Base-by-base conservation (phyloP, 2,113 vertebrate species). In the Xerus inauris region DNA sequence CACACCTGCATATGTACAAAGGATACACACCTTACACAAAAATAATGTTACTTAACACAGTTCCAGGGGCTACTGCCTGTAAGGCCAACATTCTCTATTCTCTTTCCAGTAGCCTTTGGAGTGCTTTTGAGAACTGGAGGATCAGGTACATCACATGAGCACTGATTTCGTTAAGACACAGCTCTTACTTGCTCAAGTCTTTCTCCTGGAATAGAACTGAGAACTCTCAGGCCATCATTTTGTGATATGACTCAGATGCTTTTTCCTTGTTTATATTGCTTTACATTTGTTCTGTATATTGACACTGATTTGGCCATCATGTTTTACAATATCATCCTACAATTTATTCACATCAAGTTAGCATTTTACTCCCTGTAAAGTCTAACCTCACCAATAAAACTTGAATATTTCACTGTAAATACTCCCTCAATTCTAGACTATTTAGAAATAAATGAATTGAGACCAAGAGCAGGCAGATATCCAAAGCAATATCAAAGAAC, bases 1-100 rank as follows among this genome's bases (percentile, higher is more conserved):
- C 13, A 49, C 4, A 42, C 20, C 40, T 12, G 54, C 14, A 14
- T 57, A 4, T 57, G 19, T 57, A 57, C 32, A 87, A 16, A 24
- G 40, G 49, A 54, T 73, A 40, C 6, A 51, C 42, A 26, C 1
- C 12, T 49, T n/a, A 87, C 4, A 69, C 8, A 65, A 85, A 91
- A 91, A 42, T 35, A 65, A 69, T 91, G 54, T 76, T 86, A 85
- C 67, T 16, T 85, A 95, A 51, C 14, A 95, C 26, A 81, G 32
- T 64, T 81, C 35, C 17, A 89, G 2, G 51, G 20, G 8, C 24
- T 85, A 8, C 14, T 89, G 49, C 9, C 69, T 64, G 49, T 89
- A 80, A 84, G 30, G 77, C 2, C 20, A 94, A 38, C 22, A n/a
- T 32, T 73, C 16, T 89, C 30, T 79, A 42, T 59, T 54, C 26